These are phyloP conservation scores for Nymphalis urticae DNA, from an alignment of 2,888 invertebrate species.

Conservation along the genomic window DNA sequence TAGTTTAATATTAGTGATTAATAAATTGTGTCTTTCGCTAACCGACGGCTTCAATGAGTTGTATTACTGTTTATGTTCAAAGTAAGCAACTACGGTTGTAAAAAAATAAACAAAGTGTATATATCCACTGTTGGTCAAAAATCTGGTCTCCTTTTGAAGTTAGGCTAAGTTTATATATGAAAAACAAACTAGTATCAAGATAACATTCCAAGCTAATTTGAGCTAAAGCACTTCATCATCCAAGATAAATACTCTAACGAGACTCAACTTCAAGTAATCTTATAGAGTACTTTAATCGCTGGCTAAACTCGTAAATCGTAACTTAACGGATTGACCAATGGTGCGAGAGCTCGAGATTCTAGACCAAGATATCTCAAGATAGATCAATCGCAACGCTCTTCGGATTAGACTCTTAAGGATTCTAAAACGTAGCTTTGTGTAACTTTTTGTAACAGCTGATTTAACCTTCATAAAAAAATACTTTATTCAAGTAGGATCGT, in stretches of 20 bases:
- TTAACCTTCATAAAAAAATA: too few relatives aligned
- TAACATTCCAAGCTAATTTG: too few relatives aligned
- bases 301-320: conserved; percentile 8
- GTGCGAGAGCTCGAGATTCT: not conserved
- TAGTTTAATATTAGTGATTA: too few relatives aligned
- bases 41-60: too few relatives aligned
- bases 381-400: not conserved
- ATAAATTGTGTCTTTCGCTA: too few relatives aligned
- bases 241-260: conserved; percentile 2
- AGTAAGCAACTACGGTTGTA: too few relatives aligned
- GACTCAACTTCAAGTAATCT: conserved; percentile 9
- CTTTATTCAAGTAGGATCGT: too few relatives aligned
- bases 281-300: conserved; percentile 14
- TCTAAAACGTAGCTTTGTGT: not conserved
- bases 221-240: conserved; percentile 3
- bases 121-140: too few relatives aligned
- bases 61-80: too few relatives aligned
- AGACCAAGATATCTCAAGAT: not conserved
- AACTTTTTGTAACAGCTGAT: not conserved
- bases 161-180: not conserved
- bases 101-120: too few relatives aligned
- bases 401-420: not conserved
- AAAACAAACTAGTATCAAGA: not conserved
- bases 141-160: too few relatives aligned
- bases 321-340: conserved; percentile 18